Conservation (phyloP, 37 sponge, comb jelly and placozoan species). For the Diacarnus erythraeanus region DNA sequence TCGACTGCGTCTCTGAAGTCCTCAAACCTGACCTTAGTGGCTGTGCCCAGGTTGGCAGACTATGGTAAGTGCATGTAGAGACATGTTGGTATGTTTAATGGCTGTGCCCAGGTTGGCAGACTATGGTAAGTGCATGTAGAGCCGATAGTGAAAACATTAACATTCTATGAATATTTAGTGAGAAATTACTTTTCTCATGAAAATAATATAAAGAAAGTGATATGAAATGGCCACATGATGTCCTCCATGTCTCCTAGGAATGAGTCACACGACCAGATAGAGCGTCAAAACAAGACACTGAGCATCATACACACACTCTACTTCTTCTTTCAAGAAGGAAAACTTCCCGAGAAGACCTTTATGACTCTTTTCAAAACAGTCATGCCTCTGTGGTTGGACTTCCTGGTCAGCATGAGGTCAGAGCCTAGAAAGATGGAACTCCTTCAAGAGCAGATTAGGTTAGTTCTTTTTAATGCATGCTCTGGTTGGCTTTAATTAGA, state of each 20-base stretch:
- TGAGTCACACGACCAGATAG: slow-evolving; percentile 14
- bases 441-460: slow-evolving; percentile 24
- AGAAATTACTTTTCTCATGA: background rate
- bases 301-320: slow-evolving; percentile 4
- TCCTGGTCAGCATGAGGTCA: slow-evolving; percentile 21
- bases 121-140: slow-evolving; percentile 26
- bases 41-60: slow-evolving; percentile 49
- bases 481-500: background rate
- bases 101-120: slow-evolving; percentile 49
- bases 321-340: background rate
- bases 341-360: slow-evolving; percentile 10
- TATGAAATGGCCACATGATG: background rate
- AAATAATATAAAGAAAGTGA: background rate
- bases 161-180: background rate
- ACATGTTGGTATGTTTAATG: background rate
- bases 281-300: slow-evolving; percentile 27
- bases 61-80: slow-evolving; percentile 25
- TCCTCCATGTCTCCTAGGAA: slow-evolving; percentile 17
- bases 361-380: slow-evolving; percentile 28
- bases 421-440: slow-evolving; percentile 37
- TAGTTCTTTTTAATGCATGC: background rate
- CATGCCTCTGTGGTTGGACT: slow-evolving; percentile 53
- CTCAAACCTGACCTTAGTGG: slow-evolving; percentile 24
- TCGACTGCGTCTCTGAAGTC: slow-evolving; percentile 23
- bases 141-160: background rate